phyloP scores from a whole-genome alignment of 2,113 vertebrate species.

The Anolis carolinensis region DNA sequence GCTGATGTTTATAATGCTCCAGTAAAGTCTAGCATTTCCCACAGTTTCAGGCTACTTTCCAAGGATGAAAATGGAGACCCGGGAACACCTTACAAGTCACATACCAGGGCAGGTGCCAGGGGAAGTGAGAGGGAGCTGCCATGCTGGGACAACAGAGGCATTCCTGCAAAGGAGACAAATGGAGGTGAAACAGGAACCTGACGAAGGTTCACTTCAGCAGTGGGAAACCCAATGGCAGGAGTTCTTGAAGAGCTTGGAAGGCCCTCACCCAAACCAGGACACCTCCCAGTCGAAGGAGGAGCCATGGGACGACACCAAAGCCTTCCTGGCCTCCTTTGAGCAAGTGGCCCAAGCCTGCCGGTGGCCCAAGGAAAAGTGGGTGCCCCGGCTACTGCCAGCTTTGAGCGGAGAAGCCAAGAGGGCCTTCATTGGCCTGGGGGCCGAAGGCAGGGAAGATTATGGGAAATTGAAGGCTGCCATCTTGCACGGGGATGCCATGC shows the following conservation, averaged over 20 bases:
- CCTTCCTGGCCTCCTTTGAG: background rate
- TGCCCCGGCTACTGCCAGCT: background rate
- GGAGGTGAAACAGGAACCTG: background rate
- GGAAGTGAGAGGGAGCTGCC: background rate
- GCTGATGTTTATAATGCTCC: background rate
- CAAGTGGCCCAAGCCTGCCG: background rate
- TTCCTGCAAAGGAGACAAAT: background rate
- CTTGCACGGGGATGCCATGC: slow-evolving; percentile 47
- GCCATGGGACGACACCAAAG: background rate
- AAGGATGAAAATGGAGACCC: background rate
- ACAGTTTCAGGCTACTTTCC: background rate
- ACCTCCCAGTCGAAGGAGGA: background rate
- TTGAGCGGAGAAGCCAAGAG: background rate
- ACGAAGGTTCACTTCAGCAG: background rate
- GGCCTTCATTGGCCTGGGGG: background rate
- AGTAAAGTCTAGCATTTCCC: background rate
- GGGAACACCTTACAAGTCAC: too few relatives aligned
- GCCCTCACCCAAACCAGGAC: background rate
- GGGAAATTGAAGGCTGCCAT: slow-evolving; percentile 32
- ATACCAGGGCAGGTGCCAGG: background rate
- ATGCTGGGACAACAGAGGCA: background rate
- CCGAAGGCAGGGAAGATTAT: background rate
- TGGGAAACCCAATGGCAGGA: slow-evolving; percentile 6
- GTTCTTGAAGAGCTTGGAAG: background rate
- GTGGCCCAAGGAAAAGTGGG: background rate